Evolutionary conservation across 2,797 vertebrate genomes (phyloP).

Genomic region (Micropoecilia bifurca): DNA sequence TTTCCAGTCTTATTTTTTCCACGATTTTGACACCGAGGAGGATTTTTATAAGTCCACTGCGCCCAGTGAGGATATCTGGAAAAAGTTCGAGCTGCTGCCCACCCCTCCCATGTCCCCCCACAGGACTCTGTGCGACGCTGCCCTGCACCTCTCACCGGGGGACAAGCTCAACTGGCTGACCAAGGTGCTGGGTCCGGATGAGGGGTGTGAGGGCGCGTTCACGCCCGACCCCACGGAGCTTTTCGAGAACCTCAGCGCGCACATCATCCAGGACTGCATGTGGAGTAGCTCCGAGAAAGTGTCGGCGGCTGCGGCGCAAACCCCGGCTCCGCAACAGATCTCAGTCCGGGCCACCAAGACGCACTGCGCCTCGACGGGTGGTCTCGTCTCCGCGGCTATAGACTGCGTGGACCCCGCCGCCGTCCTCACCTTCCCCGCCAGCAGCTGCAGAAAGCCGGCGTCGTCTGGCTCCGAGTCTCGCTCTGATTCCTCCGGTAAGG

Average conservation of each 20-base stretch:
- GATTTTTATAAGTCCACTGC: constrained; percentile 95
- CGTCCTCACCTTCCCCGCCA: constrained; percentile 87
- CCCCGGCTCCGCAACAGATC: constrained; percentile 42
- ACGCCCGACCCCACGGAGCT: constrained; percentile 80
- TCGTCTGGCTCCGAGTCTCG: constrained; percentile 95
- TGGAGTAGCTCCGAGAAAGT: constrained; percentile 93
- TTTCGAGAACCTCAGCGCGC: constrained; percentile 90
- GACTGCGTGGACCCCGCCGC: constrained; percentile 90
- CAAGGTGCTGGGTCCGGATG: constrained; percentile 82
- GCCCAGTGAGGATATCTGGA: constrained; percentile 98
- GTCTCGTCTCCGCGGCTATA: constrained; percentile 49
- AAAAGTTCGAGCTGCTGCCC: constrained; percentile 97
- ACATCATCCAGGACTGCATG: constrained; percentile 97
- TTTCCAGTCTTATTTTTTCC: constrained; percentile 91
- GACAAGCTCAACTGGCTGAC: constrained; percentile 81
- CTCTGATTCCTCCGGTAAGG: constrained; percentile 97
- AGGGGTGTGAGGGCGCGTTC: constrained; percentile 79
- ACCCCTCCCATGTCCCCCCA: constrained; percentile 89
- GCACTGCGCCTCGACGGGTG: constrained; percentile 68
- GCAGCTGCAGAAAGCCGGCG: constrained; percentile 84
- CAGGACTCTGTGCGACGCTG: constrained; percentile 73
- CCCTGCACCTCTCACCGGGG: constrained; percentile 69
- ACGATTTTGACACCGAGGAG: constrained; percentile 87
- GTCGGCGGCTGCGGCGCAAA: constrained; percentile 51
- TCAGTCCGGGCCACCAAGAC: constrained; percentile 47